A percentile compares a stretch with the other conserved stretches of the same genome.
These are phyloP conservation scores for Beaufortia kweichowensis DNA, from an alignment of 2,113 vertebrate species.

Conservation along the genomic window DNA sequence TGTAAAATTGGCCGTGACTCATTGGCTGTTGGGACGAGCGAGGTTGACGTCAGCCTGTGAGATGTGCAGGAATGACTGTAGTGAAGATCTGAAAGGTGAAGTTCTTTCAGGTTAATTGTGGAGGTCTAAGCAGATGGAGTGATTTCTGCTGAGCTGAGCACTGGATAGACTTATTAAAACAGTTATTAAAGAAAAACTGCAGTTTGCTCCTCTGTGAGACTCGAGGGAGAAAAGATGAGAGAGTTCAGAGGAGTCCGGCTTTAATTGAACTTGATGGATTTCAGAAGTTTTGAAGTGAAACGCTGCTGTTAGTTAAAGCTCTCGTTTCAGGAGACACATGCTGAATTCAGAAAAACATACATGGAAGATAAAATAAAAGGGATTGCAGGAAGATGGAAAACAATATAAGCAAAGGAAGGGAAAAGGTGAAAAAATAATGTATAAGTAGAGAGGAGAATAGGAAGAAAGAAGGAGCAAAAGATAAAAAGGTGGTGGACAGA, in stretches of 20 bases:
- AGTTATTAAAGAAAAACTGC: conserved; percentile 38
- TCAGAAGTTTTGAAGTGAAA: not conserved
- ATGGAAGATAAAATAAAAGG: no score
- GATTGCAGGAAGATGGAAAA: no score
- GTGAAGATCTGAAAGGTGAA: conserved; percentile 53
- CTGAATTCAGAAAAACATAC: not conserved
- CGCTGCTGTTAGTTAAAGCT: conserved; percentile 5
- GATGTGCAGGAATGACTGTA: conserved; percentile 34
- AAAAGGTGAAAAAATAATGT: not conserved
- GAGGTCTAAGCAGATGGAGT: conserved; percentile 17
- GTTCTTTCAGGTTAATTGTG: conserved; percentile 21
- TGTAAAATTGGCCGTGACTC: conserved; percentile 53
- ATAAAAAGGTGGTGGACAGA: no score
- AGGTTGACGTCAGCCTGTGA: conserved; percentile 61
- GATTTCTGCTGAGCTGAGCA: conserved; percentile 31
- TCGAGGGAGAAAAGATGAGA: not conserved
- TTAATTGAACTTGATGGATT: conserved; percentile 26
- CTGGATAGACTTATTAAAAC: conserved; percentile 28
- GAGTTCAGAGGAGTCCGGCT: not conserved
- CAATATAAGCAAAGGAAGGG: no score
- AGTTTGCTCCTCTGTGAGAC: conserved; percentile 1
- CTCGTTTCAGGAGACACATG: not conserved
- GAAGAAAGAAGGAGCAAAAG: not conserved
- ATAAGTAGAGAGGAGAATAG: not conserved
- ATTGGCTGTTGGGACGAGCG: conserved; percentile 39